These are phyloP conservation scores for Drosophila pallidifrons DNA, from an alignment of 1,140 invertebrate genomes.

Conservation along the genomic window DNA sequence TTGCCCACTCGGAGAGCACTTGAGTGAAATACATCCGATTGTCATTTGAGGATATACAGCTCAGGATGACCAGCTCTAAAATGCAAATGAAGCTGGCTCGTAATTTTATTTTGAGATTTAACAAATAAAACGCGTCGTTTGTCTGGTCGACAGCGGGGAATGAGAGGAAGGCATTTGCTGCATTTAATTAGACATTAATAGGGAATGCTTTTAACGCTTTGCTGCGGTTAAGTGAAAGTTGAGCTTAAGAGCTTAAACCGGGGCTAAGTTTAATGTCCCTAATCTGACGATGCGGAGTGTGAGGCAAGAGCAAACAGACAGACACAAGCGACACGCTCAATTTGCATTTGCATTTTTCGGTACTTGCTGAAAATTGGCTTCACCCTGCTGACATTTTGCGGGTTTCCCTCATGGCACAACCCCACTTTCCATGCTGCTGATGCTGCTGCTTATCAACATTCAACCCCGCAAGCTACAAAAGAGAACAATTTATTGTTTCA, in stretches of 20 bases:
- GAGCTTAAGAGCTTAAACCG: slow-evolving; percentile 68
- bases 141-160: neutral
- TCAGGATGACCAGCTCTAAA: slow-evolving; percentile 65
- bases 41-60: slow-evolving; percentile 58
- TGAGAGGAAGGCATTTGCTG: slow-evolving; percentile 19
- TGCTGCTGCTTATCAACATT: slow-evolving; percentile 10
- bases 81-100: slow-evolving; percentile 70
- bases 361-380: slow-evolving; percentile 28
- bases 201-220: slow-evolving; percentile 40
- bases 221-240: slow-evolving; percentile 79
- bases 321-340: slow-evolving; percentile 36
- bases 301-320: neutral
- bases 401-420: neutral
- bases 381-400: slow-evolving; percentile 21
- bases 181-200: slow-evolving; percentile 82
- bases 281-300: neutral
- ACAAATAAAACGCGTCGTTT: slow-evolving; percentile 23
- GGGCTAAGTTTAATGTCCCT: slow-evolving; percentile 68
- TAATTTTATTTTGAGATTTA: slow-evolving; percentile 49
- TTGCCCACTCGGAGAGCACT: slow-evolving; percentile 37
- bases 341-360: slow-evolving; percentile 70
- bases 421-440: no score
- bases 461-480: slow-evolving; percentile 26
- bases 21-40: slow-evolving; percentile 78
- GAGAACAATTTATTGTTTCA: slow-evolving; percentile 75